These are phyloP conservation scores for Pollenia angustigena DNA, from an alignment of 2,888 invertebrate species.

Conservation along the genomic window DNA sequence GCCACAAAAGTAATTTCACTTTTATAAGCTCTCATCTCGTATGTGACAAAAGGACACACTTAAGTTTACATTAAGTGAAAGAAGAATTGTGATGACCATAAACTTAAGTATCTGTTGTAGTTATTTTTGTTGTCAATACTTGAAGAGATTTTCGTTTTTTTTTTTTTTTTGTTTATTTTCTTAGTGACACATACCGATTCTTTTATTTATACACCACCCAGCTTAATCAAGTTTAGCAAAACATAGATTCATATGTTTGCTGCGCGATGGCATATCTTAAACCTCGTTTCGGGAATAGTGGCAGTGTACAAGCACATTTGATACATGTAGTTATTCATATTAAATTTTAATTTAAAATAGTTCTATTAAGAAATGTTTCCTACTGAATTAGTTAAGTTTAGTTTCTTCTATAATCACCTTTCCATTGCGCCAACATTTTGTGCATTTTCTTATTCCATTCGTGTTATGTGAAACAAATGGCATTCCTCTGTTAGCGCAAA, in stretches of 20 bases:
- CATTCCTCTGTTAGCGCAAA: too few species aligned
- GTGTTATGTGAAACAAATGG: too few species aligned
- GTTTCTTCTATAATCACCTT: neutral
- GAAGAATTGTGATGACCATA: slow-evolving; percentile 61
- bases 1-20: slow-evolving; percentile 80
- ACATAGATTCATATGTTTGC: too few species aligned
- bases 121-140: slow-evolving; percentile 51
- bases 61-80: slow-evolving; percentile 66
- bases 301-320: too few species aligned
- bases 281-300: too few species aligned
- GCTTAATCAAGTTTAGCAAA: slow-evolving; percentile 1
- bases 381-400: neutral
- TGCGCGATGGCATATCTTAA: too few species aligned
- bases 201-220: slow-evolving; percentile 9
- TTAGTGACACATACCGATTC: slow-evolving; percentile 30
- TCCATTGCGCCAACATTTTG: neutral
- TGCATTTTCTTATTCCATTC: neutral
- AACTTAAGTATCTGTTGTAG: slow-evolving; percentile 63
- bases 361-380: neutral
- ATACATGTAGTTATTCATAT: too few species aligned
- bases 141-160: slow-evolving; percentile 63
- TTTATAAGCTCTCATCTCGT: slow-evolving; percentile 70
- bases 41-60: slow-evolving; percentile 72
- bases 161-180: neutral
- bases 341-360: neutral